Percentiles rank a stretch among this genome's conserved stretches.
Conservation (phyloP, 2,113 vertebrate species). For the Lepisosteus osseus region DNA sequence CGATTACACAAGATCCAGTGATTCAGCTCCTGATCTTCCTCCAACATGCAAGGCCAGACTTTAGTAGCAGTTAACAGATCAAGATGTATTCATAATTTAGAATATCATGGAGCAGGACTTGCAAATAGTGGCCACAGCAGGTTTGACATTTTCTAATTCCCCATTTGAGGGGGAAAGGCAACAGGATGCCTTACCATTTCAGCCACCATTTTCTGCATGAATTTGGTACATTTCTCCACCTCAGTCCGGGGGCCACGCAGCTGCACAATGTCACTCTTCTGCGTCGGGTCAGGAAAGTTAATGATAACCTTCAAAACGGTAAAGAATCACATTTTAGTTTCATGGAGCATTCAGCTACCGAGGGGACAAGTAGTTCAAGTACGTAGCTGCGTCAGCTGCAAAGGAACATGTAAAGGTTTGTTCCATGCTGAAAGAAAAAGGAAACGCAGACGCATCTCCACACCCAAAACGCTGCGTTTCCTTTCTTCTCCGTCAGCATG, state of each 20-base stretch:
- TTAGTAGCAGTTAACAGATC: too few species aligned
- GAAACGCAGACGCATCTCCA: neutral
- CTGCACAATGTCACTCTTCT: slow-evolving; percentile 95
- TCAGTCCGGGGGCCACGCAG: slow-evolving; percentile 92
- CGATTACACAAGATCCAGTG: neutral
- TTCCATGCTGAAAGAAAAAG: too few species aligned
- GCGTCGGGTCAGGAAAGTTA: slow-evolving; percentile 94
- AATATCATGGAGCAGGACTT: too few species aligned
- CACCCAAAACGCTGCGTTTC: too few species aligned
- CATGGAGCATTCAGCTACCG: too few species aligned
- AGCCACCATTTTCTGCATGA: slow-evolving; percentile 95
- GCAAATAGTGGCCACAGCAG: too few species aligned
- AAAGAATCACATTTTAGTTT: too few species aligned
- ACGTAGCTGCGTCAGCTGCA: too few species aligned
- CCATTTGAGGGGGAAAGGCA: neutral
- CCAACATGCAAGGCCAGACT: neutral
- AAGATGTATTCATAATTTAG: too few species aligned
- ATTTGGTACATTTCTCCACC: slow-evolving; percentile 96
- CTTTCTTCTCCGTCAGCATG: too few species aligned
- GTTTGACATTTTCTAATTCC: neutral
- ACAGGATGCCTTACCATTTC: slow-evolving; percentile 78
- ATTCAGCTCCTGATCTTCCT: neutral
- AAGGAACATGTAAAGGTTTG: too few species aligned
- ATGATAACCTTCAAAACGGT: slow-evolving; percentile 82
- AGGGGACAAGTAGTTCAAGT: too few species aligned